Evolutionary conservation across 2,888 invertebrate species (phyloP).

Genomic region (Theristus sp.): DNA sequence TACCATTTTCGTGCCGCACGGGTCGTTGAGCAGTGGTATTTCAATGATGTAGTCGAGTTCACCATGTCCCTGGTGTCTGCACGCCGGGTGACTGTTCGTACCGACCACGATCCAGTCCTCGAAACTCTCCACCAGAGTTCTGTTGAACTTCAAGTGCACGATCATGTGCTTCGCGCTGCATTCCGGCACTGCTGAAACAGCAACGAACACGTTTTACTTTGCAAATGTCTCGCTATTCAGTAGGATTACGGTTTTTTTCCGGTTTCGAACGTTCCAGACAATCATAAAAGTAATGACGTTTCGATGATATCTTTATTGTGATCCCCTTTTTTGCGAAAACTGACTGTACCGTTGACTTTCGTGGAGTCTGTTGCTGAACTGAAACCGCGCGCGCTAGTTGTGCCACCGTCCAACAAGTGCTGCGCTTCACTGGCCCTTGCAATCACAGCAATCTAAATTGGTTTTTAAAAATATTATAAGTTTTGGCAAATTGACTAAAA

Average conservation of each 20-base stretch:
- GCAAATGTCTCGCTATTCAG: neutral
- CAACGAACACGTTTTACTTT: neutral
- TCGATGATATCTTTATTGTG: too few relatives aligned
- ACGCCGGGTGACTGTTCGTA: constrained; percentile 16
- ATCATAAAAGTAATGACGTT: too few relatives aligned
- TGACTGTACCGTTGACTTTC: neutral
- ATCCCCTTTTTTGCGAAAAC: too few relatives aligned
- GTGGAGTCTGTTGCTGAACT: neutral
- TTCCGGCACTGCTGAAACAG: neutral
- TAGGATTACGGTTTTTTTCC: too few relatives aligned
- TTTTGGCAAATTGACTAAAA: too few relatives aligned
- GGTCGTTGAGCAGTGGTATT: constrained; percentile 25
- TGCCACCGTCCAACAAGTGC: too few relatives aligned
- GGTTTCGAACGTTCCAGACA: too few relatives aligned
- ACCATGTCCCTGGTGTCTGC: constrained; percentile 23
- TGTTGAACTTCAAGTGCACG: constrained; percentile 4
- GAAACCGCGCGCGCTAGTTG: neutral
- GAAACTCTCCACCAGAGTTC: constrained; percentile 9
- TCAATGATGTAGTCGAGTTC: constrained; percentile 23
- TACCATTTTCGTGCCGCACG: constrained; percentile 22
- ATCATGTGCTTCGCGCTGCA: constrained; percentile 5
- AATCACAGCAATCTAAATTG: too few relatives aligned
- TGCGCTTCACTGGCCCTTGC: too few relatives aligned
- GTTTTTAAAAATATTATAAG: too few relatives aligned
- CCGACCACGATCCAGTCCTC: constrained; percentile 22